Conservation (phyloP, 2,113 vertebrate species). For the Megaleporinus macrocephalus region DNA sequence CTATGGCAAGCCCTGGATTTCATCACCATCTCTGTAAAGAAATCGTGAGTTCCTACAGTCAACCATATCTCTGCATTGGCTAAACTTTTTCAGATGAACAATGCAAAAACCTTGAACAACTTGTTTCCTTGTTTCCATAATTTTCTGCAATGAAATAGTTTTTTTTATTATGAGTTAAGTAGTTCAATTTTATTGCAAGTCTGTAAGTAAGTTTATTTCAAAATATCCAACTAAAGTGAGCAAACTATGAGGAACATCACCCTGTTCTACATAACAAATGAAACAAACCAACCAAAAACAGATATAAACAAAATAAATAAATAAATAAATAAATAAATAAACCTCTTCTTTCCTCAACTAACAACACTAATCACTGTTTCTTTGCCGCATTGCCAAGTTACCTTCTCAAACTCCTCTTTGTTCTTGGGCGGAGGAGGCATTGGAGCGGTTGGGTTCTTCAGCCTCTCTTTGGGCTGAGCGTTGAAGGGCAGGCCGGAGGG, state of each 20-base stretch:
- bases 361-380: slow-evolving; percentile 15
- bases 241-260: neutral
- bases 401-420: slow-evolving; percentile 99
- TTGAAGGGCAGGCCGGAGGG: slow-evolving; percentile 99
- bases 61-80: too few relatives aligned
- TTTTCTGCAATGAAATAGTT: too few relatives aligned
- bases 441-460: slow-evolving; percentile 95
- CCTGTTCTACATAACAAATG: slow-evolving; percentile 43
- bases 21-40: neutral
- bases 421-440: slow-evolving; percentile 96
- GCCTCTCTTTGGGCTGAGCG: slow-evolving; percentile 93
- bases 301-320: slow-evolving; percentile 52
- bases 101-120: too few relatives aligned
- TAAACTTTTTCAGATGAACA: too few relatives aligned
- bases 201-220: too few relatives aligned
- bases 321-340: slow-evolving; percentile 36
- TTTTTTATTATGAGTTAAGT: too few relatives aligned
- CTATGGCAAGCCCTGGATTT: neutral
- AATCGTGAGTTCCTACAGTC: neutral
- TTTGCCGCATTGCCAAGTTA: slow-evolving; percentile 79
- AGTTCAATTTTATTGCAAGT: too few relatives aligned
- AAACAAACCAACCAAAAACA: slow-evolving; percentile 56
- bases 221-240: neutral
- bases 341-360: neutral
- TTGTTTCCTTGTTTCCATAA: too few relatives aligned